Evolutionary conservation across 2,113 vertebrate genomes (phyloP).

Genomic region (Cottus gobio): DNA sequence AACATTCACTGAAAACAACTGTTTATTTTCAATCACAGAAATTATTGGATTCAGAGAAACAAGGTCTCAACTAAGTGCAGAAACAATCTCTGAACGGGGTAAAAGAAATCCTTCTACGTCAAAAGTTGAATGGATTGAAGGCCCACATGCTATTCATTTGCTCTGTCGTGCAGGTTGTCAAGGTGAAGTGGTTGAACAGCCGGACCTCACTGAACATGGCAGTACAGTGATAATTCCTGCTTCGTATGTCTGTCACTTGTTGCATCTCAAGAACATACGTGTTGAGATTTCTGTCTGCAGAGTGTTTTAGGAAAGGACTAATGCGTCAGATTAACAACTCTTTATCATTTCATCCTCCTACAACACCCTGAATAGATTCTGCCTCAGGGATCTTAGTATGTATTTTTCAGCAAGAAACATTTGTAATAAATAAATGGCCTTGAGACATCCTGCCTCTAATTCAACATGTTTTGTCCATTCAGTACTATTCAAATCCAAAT

Average conservation of each 20-base stretch:
- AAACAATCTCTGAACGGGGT: background rate
- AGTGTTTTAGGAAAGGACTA: background rate
- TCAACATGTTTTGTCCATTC: conserved; percentile 39
- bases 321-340: background rate
- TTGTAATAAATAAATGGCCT: conserved; percentile 35
- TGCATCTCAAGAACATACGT: background rate
- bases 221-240: background rate
- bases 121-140: background rate
- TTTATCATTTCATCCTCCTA: background rate
- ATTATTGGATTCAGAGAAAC: background rate
- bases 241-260: background rate
- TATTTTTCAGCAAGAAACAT: conserved; percentile 18
- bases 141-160: conserved; percentile 9
- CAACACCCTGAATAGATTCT: conserved; percentile 6
- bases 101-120: background rate
- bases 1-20: background rate
- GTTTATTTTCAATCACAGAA: background rate
- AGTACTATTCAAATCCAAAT: conserved; percentile 52
- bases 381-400: conserved; percentile 12
- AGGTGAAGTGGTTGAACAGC: conserved; percentile 15
- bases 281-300: background rate
- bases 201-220: background rate
- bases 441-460: conserved; percentile 48
- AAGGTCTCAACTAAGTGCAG: background rate
- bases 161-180: conserved; percentile 17